These are phyloP conservation scores for Stratiomys singularior DNA, from an alignment of 2,888 invertebrate genomes.

Conservation along the genomic window DNA sequence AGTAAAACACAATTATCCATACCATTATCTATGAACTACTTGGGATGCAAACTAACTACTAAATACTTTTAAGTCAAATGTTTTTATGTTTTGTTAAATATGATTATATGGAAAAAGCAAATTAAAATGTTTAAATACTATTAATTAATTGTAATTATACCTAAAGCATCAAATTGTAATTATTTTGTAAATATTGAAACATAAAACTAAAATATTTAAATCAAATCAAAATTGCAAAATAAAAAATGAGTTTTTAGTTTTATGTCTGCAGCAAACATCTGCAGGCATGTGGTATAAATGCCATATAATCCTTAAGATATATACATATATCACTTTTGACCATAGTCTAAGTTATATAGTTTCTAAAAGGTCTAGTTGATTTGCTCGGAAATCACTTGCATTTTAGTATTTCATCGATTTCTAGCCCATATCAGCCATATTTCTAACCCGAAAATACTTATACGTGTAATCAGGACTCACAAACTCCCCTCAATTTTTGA, in stretches of 20 bases:
- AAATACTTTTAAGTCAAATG: slow-evolving; percentile 42
- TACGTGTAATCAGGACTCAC: too few relatives aligned
- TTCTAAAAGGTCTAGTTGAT: too few relatives aligned
- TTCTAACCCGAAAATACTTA: too few relatives aligned
- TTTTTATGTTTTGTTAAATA: slow-evolving; percentile 44
- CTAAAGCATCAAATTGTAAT: slow-evolving; percentile 47
- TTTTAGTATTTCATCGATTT: too few relatives aligned
- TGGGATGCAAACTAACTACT: neutral
- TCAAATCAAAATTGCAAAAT: slow-evolving; percentile 13
- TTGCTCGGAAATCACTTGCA: too few relatives aligned
- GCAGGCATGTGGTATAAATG: too few relatives aligned
- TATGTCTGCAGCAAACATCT: too few relatives aligned
- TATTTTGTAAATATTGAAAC: slow-evolving; percentile 51
- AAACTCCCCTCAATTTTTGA: too few relatives aligned
- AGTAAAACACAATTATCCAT: neutral
- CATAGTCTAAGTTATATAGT: too few relatives aligned
- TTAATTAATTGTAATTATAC: slow-evolving; percentile 38
- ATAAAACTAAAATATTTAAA: slow-evolving; percentile 39
- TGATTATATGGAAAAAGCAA: neutral
- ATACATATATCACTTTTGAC: too few relatives aligned
- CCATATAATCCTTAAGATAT: too few relatives aligned
- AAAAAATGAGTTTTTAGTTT: neutral
- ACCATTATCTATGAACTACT: slow-evolving; percentile 11
- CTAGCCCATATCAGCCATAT: too few relatives aligned
- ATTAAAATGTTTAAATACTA: slow-evolving; percentile 9